Percentiles rank a stretch among this genome's conserved stretches.
Conservation (phyloP, 2,113 vertebrate species). For the Bufo gargarizans region DNA sequence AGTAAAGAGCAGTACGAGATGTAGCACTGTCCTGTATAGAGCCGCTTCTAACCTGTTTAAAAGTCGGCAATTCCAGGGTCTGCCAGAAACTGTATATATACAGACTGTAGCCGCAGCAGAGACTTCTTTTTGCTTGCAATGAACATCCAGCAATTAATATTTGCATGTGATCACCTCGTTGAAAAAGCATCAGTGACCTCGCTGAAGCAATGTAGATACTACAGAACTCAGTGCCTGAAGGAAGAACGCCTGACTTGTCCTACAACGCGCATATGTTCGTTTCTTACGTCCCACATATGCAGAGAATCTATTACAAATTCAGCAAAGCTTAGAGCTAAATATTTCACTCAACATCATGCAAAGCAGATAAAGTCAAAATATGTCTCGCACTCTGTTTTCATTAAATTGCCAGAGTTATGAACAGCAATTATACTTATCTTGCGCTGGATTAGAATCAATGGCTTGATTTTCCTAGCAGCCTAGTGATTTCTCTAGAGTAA, state of each 20-base stretch:
- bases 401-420: slow-evolving; percentile 10
- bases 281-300: background rate
- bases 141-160: background rate
- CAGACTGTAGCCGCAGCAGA: background rate
- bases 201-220: slow-evolving; percentile 17
- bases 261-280: background rate
- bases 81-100: no score
- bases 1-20: no score
- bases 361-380: slow-evolving; percentile 3
- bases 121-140: background rate
- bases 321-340: slow-evolving; percentile 23
- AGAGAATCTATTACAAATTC: slow-evolving; percentile 6
- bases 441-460: slow-evolving; percentile 28
- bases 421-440: slow-evolving; percentile 21
- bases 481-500: slow-evolving; percentile 18
- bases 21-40: no score
- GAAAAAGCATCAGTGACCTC: background rate
- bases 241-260: slow-evolving; percentile 4
- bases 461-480: slow-evolving; percentile 14
- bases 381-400: slow-evolving; percentile 10
- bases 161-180: slow-evolving; percentile 16
- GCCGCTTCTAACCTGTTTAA: no score
- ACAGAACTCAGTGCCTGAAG: slow-evolving; percentile 25
- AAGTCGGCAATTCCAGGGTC: no score
- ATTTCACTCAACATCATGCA: slow-evolving; percentile 21